Base-by-base conservation (phyloP, 2,888 invertebrate genomes). In the Dendrolimus pini region DNA sequence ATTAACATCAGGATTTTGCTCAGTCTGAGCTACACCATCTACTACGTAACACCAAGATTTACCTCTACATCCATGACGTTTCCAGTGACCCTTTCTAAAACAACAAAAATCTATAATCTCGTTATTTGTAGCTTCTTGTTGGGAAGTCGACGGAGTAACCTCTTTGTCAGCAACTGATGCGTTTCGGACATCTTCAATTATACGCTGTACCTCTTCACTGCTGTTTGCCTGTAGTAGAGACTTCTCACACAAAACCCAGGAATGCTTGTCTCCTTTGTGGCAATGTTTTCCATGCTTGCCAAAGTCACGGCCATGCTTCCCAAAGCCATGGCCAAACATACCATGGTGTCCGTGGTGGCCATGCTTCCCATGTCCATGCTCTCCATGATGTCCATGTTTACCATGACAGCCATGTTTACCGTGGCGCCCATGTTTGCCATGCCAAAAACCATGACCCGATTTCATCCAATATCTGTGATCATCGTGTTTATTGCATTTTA, bases 301-400 rank as follows among this genome's bases (percentile, higher is more conserved):
- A 54, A 60, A 60, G 30, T 30, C 30, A 1, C 53, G 64, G 0
- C 69, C 69, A 62, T 68, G 69, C 55, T 64, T 65, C 7, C 70
- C 69, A 58, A 65, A 65, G 14, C 64, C 64, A 56, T 61, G 63
- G 30, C 67, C 66, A 52, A 63, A 61, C 61, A 61, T 65, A 7
- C 62, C 64, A 56, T 63, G 65, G 2, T 9, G 47, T 47, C 47
- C 47, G 7, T 47, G 47, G 10, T 62, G 66, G 7, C 66, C 68
- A 56, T 62, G 60, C 53, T 62, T 63, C 12, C 61, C 61, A 55
- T 57, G 59, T 1, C 56, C 58, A 52, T 57, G 58, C 7, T 55
- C 54, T 41, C 54, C 47, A 12, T 0, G 47, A 12, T 47, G 47
- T 47, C 47, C 47, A 47, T 47, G 47, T 47, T 47, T 47, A 2